These are phyloP conservation scores for Pseudotriccus pelzelni DNA, from an alignment of 2,797 vertebrate species.

Conservation along the genomic window DNA sequence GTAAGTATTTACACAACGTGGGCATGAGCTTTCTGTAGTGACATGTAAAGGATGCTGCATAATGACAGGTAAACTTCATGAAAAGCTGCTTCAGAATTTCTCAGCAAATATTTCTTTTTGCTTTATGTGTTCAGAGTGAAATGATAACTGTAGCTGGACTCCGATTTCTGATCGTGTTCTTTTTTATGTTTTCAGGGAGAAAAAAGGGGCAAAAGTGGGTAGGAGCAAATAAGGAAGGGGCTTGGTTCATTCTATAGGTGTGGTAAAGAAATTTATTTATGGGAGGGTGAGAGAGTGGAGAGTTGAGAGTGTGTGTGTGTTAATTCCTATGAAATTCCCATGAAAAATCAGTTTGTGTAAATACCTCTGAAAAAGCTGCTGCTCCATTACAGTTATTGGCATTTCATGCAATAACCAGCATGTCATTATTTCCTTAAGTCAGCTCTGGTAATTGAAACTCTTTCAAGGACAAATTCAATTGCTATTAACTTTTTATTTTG, in stretches of 20 bases:
- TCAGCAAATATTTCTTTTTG: neutral
- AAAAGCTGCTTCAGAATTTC: constrained; percentile 63
- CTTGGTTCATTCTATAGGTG: neutral
- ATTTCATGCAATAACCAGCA: neutral
- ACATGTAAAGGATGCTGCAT: constrained; percentile 41
- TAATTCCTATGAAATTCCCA: neutral
- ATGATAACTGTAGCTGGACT: neutral
- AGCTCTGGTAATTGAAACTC: neutral
- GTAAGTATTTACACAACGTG: constrained; percentile 59
- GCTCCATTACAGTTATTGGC: neutral
- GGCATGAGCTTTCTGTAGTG: constrained; percentile 51
- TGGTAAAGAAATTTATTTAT: neutral
- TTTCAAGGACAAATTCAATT: neutral
- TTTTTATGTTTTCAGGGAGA: neutral
- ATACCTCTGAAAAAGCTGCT: neutral
- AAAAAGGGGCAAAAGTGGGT: neutral
- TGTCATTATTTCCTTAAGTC: neutral
- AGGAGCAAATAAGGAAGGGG: neutral
- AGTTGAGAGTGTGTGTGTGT: neutral
- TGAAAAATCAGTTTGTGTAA: constrained; percentile 37
- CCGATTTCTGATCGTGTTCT: neutral
- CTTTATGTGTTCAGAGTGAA: neutral
- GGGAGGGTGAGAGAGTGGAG: neutral
- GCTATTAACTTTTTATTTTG: neutral
- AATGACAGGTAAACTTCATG: constrained; percentile 59